Conservation (phyloP, 2,888 invertebrate genomes). For the Folsomia manolachei region DNA sequence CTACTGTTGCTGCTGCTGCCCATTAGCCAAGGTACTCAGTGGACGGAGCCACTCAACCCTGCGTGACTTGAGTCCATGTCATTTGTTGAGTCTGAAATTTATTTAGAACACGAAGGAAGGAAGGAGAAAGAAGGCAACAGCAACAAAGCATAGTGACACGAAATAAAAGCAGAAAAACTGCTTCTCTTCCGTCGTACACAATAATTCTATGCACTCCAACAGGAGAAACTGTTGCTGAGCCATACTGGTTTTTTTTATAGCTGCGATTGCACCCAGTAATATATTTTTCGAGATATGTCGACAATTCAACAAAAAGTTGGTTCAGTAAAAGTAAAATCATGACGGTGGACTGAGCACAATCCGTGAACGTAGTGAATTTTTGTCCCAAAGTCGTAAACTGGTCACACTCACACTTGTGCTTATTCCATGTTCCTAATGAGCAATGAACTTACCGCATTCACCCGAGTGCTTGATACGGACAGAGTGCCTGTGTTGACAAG, state of each 20-base stretch:
- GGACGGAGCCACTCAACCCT: neutral
- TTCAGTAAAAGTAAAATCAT: no score
- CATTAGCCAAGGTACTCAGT: neutral
- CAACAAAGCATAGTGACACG: no score
- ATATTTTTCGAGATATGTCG: no score
- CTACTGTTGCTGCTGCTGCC: no score
- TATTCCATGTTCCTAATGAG: no score
- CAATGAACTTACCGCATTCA: slow-evolving; percentile 80
- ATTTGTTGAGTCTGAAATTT: neutral
- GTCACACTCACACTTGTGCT: no score
- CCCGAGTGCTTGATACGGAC: slow-evolving; percentile 71
- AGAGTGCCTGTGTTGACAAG: slow-evolving; percentile 71
- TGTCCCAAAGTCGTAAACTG: no score
- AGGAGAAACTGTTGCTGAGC: neutral
- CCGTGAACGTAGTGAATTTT: no score
- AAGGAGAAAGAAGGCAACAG: neutral
- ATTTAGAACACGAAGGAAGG: neutral
- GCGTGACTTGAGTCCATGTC: neutral
- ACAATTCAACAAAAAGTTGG: no score
- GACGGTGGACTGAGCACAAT: no score
- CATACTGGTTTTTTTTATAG: no score
- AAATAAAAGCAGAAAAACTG: neutral
- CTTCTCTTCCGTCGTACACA: neutral
- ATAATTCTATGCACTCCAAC: neutral
- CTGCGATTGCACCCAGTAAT: no score